Conservation (phyloP, 2,888 invertebrate species). For the Enchytraeus crypticus region DNA sequence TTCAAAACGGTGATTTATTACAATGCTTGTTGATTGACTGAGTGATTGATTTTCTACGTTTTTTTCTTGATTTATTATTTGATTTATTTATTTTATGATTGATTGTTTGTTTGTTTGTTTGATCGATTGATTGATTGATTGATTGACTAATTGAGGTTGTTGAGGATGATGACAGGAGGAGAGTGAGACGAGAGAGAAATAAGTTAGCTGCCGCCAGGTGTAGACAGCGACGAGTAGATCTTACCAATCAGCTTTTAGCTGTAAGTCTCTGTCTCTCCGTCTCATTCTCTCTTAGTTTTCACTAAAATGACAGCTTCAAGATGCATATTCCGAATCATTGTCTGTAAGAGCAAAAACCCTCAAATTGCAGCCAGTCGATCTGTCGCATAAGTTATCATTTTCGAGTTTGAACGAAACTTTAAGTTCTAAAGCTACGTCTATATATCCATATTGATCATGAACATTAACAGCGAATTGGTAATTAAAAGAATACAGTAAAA, state of each 20-base stretch:
- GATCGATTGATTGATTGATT: too few relatives aligned
- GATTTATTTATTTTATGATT: too few relatives aligned
- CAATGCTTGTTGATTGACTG: too few relatives aligned
- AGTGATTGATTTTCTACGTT: not conserved
- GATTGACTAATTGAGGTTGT: constrained; percentile 47
- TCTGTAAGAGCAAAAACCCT: not conserved
- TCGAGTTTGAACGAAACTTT: too few relatives aligned
- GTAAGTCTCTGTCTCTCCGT: too few relatives aligned
- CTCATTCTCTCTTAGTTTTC: not conserved
- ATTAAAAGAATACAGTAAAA: too few relatives aligned
- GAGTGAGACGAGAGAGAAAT: constrained; percentile 81
- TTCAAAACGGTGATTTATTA: too few relatives aligned
- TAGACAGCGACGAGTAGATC: constrained; percentile 87
- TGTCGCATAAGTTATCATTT: not conserved
- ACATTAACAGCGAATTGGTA: too few relatives aligned
- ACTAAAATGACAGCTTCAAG: too few relatives aligned
- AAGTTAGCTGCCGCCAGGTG: constrained; percentile 96
- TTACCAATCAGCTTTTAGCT: constrained; percentile 78
- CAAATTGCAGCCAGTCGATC: not conserved
- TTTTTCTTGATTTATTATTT: not conserved
- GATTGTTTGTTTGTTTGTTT: too few relatives aligned
- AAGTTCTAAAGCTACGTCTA: too few relatives aligned
- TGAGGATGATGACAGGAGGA: constrained; percentile 79
- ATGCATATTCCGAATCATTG: not conserved
- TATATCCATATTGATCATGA: too few relatives aligned